phyloP scores from a whole-genome alignment of 1,140 invertebrate species.

The Sycophaga agraensis region DNA sequence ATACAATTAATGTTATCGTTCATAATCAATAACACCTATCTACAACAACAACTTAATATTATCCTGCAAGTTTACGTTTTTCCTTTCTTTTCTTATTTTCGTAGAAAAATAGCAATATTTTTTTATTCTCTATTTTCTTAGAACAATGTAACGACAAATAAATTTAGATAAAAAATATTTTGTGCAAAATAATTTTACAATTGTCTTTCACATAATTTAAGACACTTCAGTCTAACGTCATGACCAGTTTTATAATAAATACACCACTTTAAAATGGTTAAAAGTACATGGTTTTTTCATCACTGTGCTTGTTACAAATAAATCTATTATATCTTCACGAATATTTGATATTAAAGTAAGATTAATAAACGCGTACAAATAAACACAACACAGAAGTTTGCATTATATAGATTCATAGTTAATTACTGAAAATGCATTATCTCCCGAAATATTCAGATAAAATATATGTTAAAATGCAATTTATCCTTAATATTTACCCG shows the following conservation, averaged over 20 bases:
- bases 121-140: background rate
- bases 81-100: background rate
- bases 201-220: too few relatives aligned
- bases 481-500: background rate
- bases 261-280: background rate
- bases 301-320: background rate
- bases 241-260: too few relatives aligned
- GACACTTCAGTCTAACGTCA: too few relatives aligned
- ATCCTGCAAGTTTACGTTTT: too few relatives aligned
- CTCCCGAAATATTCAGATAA: background rate
- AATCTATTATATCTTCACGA: background rate
- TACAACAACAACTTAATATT: too few relatives aligned
- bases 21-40: too few relatives aligned
- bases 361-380: background rate
- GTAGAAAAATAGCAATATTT: background rate
- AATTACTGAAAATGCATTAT: background rate
- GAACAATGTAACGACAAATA: background rate
- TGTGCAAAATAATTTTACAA: background rate
- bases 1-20: too few relatives aligned
- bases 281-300: slow-evolving; percentile 2
- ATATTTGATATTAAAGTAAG: background rate
- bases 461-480: background rate
- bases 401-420: background rate
- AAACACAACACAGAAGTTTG: background rate
- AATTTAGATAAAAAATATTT: background rate